These are phyloP conservation scores for Parapristionchus giblindavisi DNA, from an alignment of 2,888 invertebrate genomes.

Conservation along the genomic window DNA sequence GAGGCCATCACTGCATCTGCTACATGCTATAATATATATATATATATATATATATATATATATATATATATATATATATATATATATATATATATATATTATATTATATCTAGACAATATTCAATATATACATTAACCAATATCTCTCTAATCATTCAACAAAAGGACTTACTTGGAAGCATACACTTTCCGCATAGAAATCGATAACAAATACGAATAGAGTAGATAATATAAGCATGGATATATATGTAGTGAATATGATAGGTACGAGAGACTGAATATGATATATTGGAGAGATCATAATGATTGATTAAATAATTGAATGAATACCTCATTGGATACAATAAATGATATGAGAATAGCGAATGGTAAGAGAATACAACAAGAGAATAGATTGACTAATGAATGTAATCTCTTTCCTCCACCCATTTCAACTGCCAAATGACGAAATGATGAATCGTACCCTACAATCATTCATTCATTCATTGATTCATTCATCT, in stretches of 20 bases:
- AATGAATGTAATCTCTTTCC: conserved; percentile 72
- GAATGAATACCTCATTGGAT: conserved; percentile 21
- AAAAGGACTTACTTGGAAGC: conserved; percentile 58
- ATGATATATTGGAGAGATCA: conserved; percentile 1
- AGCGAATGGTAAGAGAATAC: conserved; percentile 34
- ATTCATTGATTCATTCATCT: neutral
- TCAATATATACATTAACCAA: neutral
- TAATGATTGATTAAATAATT: too few species aligned
- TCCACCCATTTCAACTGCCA: conserved; percentile 74
- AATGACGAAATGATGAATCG: conserved; percentile 69
- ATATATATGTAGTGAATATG: neutral
- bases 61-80: neutral
- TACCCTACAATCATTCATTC: conserved; percentile 58
- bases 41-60: neutral
- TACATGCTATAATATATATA: conserved; percentile 51
- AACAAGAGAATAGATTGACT: conserved; percentile 72
- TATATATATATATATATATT: neutral
- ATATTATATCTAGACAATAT: neutral
- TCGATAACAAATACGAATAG: conserved; percentile 72
- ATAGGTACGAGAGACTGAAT: conserved; percentile 20
- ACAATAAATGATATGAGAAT: conserved; percentile 24
- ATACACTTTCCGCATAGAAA: conserved; percentile 72
- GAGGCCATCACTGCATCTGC: conserved; percentile 64
- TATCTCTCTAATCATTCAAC: neutral
- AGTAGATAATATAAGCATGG: conserved; percentile 69